These are phyloP conservation scores for Psittacula echo DNA, from an alignment of 2,797 vertebrate species.

Conservation along the genomic window DNA sequence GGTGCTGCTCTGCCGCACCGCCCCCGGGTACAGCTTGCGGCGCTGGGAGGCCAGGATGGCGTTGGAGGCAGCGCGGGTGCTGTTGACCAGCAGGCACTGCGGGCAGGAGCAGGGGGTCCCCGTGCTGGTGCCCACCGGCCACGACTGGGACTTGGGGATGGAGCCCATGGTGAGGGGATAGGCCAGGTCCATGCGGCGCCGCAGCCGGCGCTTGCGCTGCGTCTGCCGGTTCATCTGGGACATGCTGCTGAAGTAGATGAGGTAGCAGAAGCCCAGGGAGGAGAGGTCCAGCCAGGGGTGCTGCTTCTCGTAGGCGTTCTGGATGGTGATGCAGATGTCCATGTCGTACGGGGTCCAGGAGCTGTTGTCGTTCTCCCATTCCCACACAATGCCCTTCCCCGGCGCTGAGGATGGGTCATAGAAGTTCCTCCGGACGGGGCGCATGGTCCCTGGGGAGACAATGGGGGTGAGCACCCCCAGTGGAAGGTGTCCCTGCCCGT, in stretches of 20 bases:
- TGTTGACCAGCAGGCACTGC: constrained; percentile 94
- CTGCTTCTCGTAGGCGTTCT: constrained; percentile 98
- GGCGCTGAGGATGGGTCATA: constrained; percentile 95
- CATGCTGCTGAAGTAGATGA: constrained; percentile 97
- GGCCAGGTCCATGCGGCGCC: constrained; percentile 94
- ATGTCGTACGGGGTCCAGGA: constrained; percentile 97
- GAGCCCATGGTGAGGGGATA: constrained; percentile 95
- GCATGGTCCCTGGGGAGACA: constrained; percentile 87
- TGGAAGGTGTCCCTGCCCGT: neutral
- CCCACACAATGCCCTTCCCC: constrained; percentile 96
- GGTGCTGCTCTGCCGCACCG: constrained; percentile 87
- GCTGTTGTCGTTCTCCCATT: constrained; percentile 93
- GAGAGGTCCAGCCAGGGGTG: constrained; percentile 97
- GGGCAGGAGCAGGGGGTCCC: constrained; percentile 92
- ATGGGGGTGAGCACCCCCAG: neutral
- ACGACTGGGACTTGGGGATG: constrained; percentile 96
- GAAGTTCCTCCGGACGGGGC: constrained; percentile 93
- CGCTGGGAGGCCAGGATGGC: constrained; percentile 93
- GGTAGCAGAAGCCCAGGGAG: constrained; percentile 95
- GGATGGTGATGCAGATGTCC: constrained; percentile 97
- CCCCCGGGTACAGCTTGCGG: constrained; percentile 81
- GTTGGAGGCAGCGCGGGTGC: constrained; percentile 91
- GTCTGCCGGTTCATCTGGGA: constrained; percentile 95
- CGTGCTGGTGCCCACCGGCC: constrained; percentile 91
- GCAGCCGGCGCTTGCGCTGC: constrained; percentile 89